Conservation (phyloP, 2,888 invertebrate species). For the Hofmannophila pseudospretella region DNA sequence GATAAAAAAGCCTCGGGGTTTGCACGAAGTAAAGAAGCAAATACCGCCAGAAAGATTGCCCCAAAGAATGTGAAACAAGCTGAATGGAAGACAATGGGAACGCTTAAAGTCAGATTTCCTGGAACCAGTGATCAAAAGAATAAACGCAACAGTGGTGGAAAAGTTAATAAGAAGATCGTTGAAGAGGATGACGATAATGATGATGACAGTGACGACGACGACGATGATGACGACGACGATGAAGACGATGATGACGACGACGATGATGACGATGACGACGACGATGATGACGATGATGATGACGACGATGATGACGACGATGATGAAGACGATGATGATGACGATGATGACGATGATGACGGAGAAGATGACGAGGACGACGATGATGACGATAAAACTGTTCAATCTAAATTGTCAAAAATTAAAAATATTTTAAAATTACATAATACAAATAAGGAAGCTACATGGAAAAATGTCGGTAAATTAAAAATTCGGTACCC, state of each 20-base stretch:
- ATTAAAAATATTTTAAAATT: slow-evolving; percentile 30
- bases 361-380: slow-evolving; percentile 25
- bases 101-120: slow-evolving; percentile 47
- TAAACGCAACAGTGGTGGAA: slow-evolving; percentile 18
- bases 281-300: slow-evolving; percentile 38
- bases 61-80: slow-evolving; percentile 30
- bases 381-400: slow-evolving; percentile 34
- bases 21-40: slow-evolving; percentile 33
- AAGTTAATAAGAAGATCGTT: slow-evolving; percentile 15
- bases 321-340: no score
- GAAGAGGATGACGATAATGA: slow-evolving; percentile 35
- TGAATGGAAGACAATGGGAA: slow-evolving; percentile 50
- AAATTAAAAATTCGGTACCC: slow-evolving; percentile 34
- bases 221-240: slow-evolving; percentile 29
- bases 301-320: slow-evolving; percentile 71
- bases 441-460: slow-evolving; percentile 25
- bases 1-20: slow-evolving; percentile 57
- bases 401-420: slow-evolving; percentile 30
- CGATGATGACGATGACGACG: slow-evolving; percentile 37
- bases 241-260: slow-evolving; percentile 49
- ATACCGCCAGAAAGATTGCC: slow-evolving; percentile 26
- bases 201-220: slow-evolving; percentile 19
- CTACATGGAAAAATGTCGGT: slow-evolving; percentile 33
- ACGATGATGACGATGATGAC: slow-evolving; percentile 41
- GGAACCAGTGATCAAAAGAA: slow-evolving; percentile 21